phyloP scores from a whole-genome alignment of 92 coral and sea anemone genomes.

The Palythoa caribaeorum region DNA sequence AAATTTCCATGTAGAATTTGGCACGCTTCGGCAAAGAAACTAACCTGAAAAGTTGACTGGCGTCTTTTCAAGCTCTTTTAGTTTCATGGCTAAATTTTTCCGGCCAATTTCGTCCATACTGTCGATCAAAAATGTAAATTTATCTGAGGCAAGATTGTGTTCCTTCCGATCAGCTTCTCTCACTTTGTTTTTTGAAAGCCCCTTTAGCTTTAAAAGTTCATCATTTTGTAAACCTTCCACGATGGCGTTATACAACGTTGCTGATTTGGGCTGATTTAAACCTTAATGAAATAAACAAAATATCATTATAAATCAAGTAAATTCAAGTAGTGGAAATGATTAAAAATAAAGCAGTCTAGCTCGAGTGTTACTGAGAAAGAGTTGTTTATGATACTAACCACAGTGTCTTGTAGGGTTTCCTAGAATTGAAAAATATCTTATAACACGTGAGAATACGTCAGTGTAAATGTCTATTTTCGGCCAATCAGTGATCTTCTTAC shows the following conservation, averaged over 20 bases:
- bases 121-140: conserved; percentile 2
- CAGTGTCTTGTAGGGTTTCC: no score
- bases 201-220: neutral
- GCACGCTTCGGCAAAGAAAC: neutral
- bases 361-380: no score
- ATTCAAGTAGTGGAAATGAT: no score
- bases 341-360: no score
- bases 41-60: conserved; percentile 2
- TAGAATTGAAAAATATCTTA: no score
- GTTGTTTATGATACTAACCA: no score
- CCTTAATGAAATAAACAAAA: neutral
- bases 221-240: neutral
- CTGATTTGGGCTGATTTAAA: conserved; percentile 1
- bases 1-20: no score
- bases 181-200: conserved; percentile 7
- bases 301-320: no score
- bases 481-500: no score
- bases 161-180: conserved; percentile 3
- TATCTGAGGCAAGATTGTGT: conserved; percentile 12
- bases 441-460: no score
- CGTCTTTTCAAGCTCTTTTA: neutral
- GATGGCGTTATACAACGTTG: neutral
- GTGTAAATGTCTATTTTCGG: no score
- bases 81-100: conserved; percentile 2
- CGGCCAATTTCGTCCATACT: conserved; percentile 22